Conservation (phyloP, 2,797 vertebrate species). For the Pristis pectinata region DNA sequence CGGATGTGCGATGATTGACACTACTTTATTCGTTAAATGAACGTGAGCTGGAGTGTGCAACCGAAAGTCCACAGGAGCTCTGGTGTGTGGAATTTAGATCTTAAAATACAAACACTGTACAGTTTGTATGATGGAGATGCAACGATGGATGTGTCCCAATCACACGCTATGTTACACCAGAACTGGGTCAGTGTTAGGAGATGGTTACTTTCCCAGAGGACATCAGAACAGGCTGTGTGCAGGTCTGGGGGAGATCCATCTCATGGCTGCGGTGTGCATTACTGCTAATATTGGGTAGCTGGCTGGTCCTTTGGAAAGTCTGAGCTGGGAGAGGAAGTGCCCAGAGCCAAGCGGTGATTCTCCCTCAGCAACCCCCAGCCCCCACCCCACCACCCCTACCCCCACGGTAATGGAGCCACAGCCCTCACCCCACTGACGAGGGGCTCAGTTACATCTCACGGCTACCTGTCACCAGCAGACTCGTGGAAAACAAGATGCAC, state of each 20-base stretch:
- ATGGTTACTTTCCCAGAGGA: neutral
- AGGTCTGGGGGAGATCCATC: too few species aligned
- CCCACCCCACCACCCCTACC: neutral
- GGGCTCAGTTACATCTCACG: too few species aligned
- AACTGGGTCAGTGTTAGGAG: neutral
- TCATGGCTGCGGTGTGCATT: neutral
- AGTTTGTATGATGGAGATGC: neutral
- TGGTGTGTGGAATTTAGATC: neutral
- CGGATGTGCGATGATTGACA: neutral
- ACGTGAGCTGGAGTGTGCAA: neutral
- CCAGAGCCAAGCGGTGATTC: too few species aligned
- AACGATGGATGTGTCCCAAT: neutral
- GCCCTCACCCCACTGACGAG: neutral
- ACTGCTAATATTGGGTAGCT: neutral
- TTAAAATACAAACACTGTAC: neutral
- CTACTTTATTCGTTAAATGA: slow-evolving; percentile 14
- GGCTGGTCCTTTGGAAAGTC: neutral
- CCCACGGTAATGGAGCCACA: neutral
- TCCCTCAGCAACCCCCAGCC: too few species aligned
- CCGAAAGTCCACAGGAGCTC: neutral
- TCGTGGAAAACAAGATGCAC: neutral
- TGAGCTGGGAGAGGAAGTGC: neutral
- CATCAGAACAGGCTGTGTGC: neutral
- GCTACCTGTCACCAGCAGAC: neutral
- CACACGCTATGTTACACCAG: neutral